These are phyloP conservation scores for Morpho deidamia DNA, from an alignment of 2,888 invertebrate genomes.

Conservation along the genomic window DNA sequence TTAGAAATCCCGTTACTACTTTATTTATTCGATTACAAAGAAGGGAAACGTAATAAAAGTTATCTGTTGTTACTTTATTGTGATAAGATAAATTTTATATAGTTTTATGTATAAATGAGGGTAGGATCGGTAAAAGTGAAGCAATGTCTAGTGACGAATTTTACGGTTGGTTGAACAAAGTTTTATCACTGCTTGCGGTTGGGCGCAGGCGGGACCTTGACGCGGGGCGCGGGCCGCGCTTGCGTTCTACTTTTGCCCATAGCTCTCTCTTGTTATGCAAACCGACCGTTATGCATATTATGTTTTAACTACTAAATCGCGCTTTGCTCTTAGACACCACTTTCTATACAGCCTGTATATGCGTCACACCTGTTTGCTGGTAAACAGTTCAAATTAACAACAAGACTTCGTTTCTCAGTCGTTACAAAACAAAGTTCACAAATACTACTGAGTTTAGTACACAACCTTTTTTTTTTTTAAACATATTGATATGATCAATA, in stretches of 20 bases:
- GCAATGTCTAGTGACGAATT: constrained; percentile 9
- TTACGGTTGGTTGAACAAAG: constrained; percentile 12
- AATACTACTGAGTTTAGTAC: too few relatives aligned
- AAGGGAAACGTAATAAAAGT: too few relatives aligned
- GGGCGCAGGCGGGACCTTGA: constrained; percentile 48
- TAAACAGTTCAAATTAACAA: background rate
- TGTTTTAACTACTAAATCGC: constrained; percentile 62
- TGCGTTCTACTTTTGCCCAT: constrained; percentile 66
- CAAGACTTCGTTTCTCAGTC: too few relatives aligned
- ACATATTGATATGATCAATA: too few relatives aligned
- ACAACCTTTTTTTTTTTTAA: too few relatives aligned
- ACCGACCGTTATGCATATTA: constrained; percentile 74
- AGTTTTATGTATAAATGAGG: background rate
- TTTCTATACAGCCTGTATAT: constrained; percentile 47
- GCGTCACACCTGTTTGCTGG: constrained; percentile 22
- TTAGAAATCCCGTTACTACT: too few relatives aligned
- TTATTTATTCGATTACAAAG: too few relatives aligned
- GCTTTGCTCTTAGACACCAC: constrained; percentile 54
- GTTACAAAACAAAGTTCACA: too few relatives aligned
- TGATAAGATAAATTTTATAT: too few relatives aligned
- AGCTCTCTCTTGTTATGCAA: constrained; percentile 78
- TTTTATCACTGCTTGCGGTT: constrained; percentile 11
- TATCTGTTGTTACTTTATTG: too few relatives aligned
- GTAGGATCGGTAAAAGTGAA: constrained; percentile 4
- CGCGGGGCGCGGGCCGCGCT: constrained; percentile 50